Evolutionary conservation across 2,113 vertebrate genomes (phyloP).

Genomic region (Pomatorhinus ruficollis): DNA sequence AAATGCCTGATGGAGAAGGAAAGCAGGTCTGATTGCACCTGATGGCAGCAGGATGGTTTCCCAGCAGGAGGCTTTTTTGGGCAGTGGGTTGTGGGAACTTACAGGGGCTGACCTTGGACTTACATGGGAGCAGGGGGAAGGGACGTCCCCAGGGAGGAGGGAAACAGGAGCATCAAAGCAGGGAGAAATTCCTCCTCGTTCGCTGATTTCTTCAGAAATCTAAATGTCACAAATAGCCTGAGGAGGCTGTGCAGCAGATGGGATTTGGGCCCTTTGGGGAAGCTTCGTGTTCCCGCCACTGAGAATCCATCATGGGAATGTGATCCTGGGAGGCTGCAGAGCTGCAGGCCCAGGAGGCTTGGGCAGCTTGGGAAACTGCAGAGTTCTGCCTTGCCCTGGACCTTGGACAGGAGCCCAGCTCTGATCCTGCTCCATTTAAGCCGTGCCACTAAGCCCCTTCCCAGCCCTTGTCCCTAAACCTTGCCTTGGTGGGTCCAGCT

Average conservation of each 20-base stretch:
- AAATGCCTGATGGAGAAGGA: neutral
- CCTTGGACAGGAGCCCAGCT: slow-evolving; percentile 12
- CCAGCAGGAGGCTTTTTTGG: neutral
- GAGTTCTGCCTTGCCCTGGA: neutral
- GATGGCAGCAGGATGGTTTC: neutral
- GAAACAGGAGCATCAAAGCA: neutral
- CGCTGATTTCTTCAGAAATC: neutral
- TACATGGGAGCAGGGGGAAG: neutral
- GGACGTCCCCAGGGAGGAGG: neutral
- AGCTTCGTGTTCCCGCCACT: neutral
- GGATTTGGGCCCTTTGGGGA: neutral
- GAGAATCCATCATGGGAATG: slow-evolving; percentile 24
- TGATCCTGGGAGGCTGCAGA: neutral
- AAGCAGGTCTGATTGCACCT: neutral
- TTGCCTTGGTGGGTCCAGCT: neutral
- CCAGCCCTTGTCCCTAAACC: neutral
- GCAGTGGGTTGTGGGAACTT: neutral
- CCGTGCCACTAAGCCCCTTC: neutral
- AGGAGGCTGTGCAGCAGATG: neutral
- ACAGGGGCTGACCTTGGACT: neutral
- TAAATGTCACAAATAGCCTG: neutral
- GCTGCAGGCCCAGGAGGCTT: neutral
- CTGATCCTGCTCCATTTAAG: neutral
- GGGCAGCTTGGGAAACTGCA: slow-evolving; percentile 28
- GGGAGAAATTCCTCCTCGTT: neutral